Evolutionary conservation across 2,888 invertebrate species (phyloP), one percentile per base, ranked within the genome.

Genomic region (Euproctis similis): DNA sequence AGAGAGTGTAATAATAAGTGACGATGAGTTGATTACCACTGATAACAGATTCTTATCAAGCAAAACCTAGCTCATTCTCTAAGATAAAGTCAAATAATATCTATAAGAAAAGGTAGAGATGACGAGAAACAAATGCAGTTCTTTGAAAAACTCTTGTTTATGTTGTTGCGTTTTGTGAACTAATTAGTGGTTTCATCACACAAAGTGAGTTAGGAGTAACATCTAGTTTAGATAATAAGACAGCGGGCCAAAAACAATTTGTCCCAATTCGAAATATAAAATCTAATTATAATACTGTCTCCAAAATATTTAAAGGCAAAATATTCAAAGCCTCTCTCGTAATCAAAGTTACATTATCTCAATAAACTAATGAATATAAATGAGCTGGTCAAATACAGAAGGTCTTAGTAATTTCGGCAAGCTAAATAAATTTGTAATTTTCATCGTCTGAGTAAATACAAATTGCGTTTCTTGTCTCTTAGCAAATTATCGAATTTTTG

Each of bases 351-450:
- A 50, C 53, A 46, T 58, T 55, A 55, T 53, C 53, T 36, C 34
- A 33, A 52, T 51, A 51, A 60, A 53, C 53, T 63, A 58, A 69
- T 68, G 61, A 71, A 70, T 70, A 68, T 65, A 64, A 63, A 64
- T 57, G 59, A 57, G 60, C 46, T 43, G 35, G 42, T 35, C 37
- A 33, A 44, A 57, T 44, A 48, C 44, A 53, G 48, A 42, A 42
- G 42, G 44, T 42, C 42, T 36, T 50, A 53, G 60, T 52, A 48
- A 63, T 59, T 58, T 53, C 39, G 30, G 24, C 38, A 44, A 59
- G 61, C 55, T 60, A 61, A 61, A 61, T 55, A 51, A 61, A 61
- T 65, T 65, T 60, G 51, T 53, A 62, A 62, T 61, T 59, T 42
- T 39, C 38, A 43, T 50, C 41, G 40, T 49, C 40, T 42, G 45